Percentiles rank a stretch among this genome's conserved stretches.
phyloP scores from a whole-genome alignment of 2,797 vertebrate species.

The Picus viridis region DNA sequence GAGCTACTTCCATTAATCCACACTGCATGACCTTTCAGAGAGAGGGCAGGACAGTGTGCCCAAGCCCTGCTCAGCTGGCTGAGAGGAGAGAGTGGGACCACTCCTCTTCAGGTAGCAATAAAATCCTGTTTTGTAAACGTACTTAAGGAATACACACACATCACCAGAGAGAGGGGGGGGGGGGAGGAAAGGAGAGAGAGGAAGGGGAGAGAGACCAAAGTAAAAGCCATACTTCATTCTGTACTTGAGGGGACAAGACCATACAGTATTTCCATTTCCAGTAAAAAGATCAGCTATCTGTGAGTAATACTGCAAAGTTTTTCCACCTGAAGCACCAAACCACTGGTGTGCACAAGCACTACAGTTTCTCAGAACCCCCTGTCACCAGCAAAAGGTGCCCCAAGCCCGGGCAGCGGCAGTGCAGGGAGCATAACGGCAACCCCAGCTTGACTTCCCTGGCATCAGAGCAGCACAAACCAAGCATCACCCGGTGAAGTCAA shows the following conservation, averaged over 20 bases:
- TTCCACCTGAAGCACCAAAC: neutral
- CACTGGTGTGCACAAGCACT: neutral
- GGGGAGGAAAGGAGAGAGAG: neutral
- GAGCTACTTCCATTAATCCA: neutral
- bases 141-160: neutral
- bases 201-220: neutral
- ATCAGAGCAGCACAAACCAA: neutral
- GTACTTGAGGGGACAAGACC: neutral
- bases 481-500: neutral
- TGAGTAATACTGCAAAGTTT: neutral
- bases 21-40: slow-evolving; percentile 31
- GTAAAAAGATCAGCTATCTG: neutral
- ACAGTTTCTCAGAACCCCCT: neutral
- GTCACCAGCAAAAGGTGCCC: neutral
- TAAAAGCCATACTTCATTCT: neutral
- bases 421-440: accelerated
- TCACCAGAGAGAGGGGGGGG: too few species aligned
- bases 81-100: neutral
- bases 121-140: slow-evolving; percentile 69
- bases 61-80: neutral
- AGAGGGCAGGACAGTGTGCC: neutral
- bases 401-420: accelerated
- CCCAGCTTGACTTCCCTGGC: neutral
- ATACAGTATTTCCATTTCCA: slow-evolving; percentile 35
- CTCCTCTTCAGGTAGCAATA: slow-evolving; percentile 61